phyloP scores from a whole-genome alignment of 2,113 vertebrate genomes.

The Pelobates fuscus region DNA sequence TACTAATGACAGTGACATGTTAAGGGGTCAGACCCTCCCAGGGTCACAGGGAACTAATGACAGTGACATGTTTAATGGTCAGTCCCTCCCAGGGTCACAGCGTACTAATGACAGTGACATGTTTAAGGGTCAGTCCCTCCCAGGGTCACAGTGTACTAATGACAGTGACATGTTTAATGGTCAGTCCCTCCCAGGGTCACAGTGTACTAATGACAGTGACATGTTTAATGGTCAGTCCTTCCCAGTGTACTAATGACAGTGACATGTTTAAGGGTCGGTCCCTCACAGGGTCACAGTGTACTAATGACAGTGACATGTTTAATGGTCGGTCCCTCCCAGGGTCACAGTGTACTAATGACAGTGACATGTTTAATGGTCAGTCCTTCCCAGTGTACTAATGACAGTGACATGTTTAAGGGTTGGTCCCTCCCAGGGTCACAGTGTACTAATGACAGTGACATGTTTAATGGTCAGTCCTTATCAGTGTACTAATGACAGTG shows the following conservation, averaged over 20 bases:
- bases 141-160: background rate
- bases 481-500: background rate
- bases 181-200: background rate
- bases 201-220: too few species aligned
- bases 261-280: background rate
- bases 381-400: background rate
- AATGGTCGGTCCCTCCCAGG: background rate
- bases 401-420: too few species aligned
- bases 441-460: too few species aligned
- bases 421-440: background rate
- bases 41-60: too few species aligned
- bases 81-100: background rate
- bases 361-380: background rate
- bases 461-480: background rate
- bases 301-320: too few species aligned
- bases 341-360: background rate
- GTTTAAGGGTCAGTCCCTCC: background rate
- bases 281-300: background rate
- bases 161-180: too few species aligned
- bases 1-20: too few species aligned
- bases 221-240: too few species aligned
- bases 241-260: too few species aligned
- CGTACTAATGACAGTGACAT: too few species aligned
- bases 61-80: background rate
- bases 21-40: background rate